Evolutionary conservation across 2,113 vertebrate species (phyloP).

Genomic region (Zosterops borbonicus): DNA sequence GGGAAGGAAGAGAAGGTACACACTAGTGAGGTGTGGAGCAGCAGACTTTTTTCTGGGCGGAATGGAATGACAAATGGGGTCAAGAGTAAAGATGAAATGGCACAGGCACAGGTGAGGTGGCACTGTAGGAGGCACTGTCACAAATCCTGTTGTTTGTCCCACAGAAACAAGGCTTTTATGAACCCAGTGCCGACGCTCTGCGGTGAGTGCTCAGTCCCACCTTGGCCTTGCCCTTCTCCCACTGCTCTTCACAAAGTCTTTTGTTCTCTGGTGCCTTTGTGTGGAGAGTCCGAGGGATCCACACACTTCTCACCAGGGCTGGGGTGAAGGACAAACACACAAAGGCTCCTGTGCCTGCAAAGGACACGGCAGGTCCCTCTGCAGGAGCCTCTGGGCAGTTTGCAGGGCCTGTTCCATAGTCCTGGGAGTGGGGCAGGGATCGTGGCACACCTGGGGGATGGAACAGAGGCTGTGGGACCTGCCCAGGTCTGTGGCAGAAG

Average conservation of each 20-base stretch:
- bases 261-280: background rate
- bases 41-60: background rate
- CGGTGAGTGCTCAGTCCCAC: constrained; percentile 69
- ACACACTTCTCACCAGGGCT: background rate
- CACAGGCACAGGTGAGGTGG: background rate
- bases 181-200: constrained; percentile 71
- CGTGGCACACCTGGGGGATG: background rate
- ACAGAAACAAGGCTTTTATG: constrained; percentile 86
- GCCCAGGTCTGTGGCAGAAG: background rate
- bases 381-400: background rate
- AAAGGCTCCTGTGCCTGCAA: background rate
- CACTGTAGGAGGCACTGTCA: background rate
- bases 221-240: background rate
- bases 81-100: background rate
- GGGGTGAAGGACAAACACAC: background rate
- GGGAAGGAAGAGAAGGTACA: background rate
- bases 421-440: background rate
- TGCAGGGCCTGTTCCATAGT: background rate
- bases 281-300: background rate
- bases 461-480: background rate
- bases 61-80: background rate
- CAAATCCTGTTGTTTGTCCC: background rate
- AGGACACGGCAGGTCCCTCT: background rate
- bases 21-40: background rate
- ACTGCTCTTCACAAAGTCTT: background rate